Percentiles rank a stretch among this genome's conserved stretches.
These are phyloP conservation scores for Salminus brasiliensis DNA, from an alignment of 2,113 vertebrate genomes.

Conservation along the genomic window DNA sequence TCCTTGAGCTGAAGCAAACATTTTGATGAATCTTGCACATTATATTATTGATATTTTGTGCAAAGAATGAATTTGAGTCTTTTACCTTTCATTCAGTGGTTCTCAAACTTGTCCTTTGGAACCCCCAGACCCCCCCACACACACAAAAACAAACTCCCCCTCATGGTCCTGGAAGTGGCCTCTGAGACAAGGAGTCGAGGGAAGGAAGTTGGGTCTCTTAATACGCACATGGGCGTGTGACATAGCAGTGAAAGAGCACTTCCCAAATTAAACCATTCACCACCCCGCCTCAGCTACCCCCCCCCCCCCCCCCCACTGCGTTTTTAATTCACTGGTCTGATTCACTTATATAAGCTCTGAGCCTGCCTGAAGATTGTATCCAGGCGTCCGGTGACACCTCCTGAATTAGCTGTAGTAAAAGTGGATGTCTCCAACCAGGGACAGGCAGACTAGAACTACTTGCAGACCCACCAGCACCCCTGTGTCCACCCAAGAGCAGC, in stretches of 20 bases:
- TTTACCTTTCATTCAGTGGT: too few relatives aligned
- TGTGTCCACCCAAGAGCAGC: background rate
- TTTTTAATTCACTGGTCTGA: slow-evolving; percentile 28
- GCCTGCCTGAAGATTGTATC: background rate
- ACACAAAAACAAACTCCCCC: slow-evolving; percentile 10
- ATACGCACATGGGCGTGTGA: slow-evolving; percentile 21
- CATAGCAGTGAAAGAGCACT: slow-evolving; percentile 44
- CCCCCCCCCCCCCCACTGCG: background rate
- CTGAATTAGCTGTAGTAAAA: slow-evolving; percentile 41
- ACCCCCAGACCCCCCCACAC: too few relatives aligned
- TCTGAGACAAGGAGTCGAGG: background rate
- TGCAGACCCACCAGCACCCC: background rate
- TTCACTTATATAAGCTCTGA: slow-evolving; percentile 34
- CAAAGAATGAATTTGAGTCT: too few relatives aligned
- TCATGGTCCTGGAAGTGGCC: background rate
- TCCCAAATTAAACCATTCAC: slow-evolving; percentile 42
- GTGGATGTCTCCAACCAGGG: slow-evolving; percentile 32
- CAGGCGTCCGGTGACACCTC: slow-evolving; percentile 33
- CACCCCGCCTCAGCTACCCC: background rate
- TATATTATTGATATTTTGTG: too few relatives aligned
- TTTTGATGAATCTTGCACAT: too few relatives aligned
- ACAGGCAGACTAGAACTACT: slow-evolving; percentile 2
- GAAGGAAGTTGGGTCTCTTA: slow-evolving; percentile 9
- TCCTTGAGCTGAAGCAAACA: too few relatives aligned
- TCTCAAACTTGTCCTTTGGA: too few relatives aligned